Percentiles rank a stretch among this genome's conserved stretches.
These are phyloP conservation scores for Zeus faber DNA, from an alignment of 2,113 vertebrate genomes.

Conservation along the genomic window DNA sequence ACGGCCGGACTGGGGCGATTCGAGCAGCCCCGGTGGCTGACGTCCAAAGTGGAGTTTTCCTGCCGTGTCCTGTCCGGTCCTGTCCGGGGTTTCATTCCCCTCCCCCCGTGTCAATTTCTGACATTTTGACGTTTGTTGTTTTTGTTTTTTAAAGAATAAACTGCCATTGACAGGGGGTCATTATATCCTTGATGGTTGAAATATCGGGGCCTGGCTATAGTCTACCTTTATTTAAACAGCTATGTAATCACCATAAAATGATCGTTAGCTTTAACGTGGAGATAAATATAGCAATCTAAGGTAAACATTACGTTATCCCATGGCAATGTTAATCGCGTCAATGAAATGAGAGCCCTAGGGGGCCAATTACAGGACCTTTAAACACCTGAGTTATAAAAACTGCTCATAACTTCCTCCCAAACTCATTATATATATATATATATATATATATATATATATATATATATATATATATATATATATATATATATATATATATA, in stretches of 20 bases:
- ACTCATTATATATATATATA: slow-evolving; percentile 1
- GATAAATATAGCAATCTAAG: slow-evolving; percentile 3
- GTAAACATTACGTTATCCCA: slow-evolving; percentile 14
- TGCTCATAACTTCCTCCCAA: slow-evolving; percentile 17
- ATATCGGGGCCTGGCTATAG: neutral
- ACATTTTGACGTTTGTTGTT: slow-evolving; percentile 7
- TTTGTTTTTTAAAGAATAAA: slow-evolving; percentile 5
- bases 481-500: no score
- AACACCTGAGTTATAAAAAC: slow-evolving; percentile 42
- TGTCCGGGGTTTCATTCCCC: neutral
- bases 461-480: no score
- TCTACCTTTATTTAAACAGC: neutral
- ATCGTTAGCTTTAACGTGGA: slow-evolving; percentile 3
- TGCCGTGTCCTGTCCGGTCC: neutral
- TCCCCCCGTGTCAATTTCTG: neutral
- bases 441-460: slow-evolving; percentile 4
- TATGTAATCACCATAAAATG: slow-evolving; percentile 8
- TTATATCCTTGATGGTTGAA: slow-evolving; percentile 13
- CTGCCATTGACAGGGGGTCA: neutral
- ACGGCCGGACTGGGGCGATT: slow-evolving; percentile 5
- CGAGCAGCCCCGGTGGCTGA: slow-evolving; percentile 6
- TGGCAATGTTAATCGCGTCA: slow-evolving; percentile 19
- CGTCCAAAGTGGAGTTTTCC: slow-evolving; percentile 18
- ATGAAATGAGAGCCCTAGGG: slow-evolving; percentile 13
- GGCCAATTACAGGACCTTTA: slow-evolving; percentile 34